Conservation (phyloP, 2,888 invertebrate species). For the Lepas anatifera region DNA sequence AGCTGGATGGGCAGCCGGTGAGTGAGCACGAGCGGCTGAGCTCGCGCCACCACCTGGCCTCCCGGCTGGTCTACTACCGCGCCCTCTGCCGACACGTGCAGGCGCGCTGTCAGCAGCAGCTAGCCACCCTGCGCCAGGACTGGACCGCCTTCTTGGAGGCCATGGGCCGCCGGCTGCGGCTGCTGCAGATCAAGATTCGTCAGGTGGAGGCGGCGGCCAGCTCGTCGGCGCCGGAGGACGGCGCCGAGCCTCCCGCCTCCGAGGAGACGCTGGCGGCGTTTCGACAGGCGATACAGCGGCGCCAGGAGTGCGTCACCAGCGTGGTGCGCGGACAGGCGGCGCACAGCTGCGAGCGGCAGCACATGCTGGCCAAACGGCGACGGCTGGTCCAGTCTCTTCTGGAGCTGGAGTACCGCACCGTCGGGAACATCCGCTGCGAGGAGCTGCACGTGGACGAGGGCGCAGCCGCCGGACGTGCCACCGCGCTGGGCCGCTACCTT, state of each 20-base stretch:
- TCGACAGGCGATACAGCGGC: background rate
- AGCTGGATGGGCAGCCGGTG: background rate
- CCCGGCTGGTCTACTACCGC: slow-evolving; percentile 7
- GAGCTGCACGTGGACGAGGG: slow-evolving; percentile 1
- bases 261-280: background rate
- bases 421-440: slow-evolving; percentile 3
- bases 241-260: background rate
- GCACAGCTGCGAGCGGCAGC: background rate
- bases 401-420: slow-evolving; percentile 5
- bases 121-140: background rate
- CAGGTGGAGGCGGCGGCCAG: background rate
- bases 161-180: background rate
- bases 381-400: background rate
- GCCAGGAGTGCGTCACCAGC: background rate
- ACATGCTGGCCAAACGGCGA: background rate
- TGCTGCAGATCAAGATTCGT: background rate
- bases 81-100: background rate
- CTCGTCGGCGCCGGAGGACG: background rate
- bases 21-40: background rate
- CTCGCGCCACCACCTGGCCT: background rate
- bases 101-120: background rate
- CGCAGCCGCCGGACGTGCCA: background rate
- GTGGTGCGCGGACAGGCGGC: slow-evolving; percentile 1
- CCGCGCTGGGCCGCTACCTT: background rate
- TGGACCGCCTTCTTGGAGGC: background rate